Percentiles rank a stretch among this genome's conserved stretches.
Conservation (phyloP, 2,797 vertebrate species). For the Tauraco hartlaubi region DNA sequence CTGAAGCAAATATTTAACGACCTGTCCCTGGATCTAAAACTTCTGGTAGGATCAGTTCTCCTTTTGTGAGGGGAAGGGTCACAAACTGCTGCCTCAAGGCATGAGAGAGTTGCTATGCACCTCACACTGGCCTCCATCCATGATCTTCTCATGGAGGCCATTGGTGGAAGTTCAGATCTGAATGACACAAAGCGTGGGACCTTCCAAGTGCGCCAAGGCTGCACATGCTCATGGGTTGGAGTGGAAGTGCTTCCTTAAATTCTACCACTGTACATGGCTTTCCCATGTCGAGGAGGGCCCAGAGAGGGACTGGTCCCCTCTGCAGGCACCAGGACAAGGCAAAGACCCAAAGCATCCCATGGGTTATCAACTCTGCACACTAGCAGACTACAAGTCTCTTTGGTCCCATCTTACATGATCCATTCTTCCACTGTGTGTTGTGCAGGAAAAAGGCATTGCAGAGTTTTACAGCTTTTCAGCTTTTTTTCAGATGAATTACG, state of each 20-base stretch:
- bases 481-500: neutral
- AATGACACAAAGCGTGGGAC: neutral
- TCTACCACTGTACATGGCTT: neutral
- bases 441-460: neutral
- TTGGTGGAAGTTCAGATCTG: neutral
- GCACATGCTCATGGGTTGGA: neutral
- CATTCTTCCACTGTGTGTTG: neutral
- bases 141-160: neutral
- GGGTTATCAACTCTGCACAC: neutral
- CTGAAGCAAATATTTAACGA: neutral
- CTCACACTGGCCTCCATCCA: neutral
- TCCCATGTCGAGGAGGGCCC: neutral
- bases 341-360: neutral
- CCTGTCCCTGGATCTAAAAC: neutral
- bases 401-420: neutral
- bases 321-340: neutral
- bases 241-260: neutral
- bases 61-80: neutral
- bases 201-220: neutral
- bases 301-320: neutral
- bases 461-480: neutral
- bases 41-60: neutral
- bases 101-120: accelerated
- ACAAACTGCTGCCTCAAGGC: neutral
- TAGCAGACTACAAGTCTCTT: neutral